A percentile compares a stretch with the other conserved stretches of the same genome.
phyloP scores from a whole-genome alignment of 1,140 invertebrate species.

The Drosophila tristis region DNA sequence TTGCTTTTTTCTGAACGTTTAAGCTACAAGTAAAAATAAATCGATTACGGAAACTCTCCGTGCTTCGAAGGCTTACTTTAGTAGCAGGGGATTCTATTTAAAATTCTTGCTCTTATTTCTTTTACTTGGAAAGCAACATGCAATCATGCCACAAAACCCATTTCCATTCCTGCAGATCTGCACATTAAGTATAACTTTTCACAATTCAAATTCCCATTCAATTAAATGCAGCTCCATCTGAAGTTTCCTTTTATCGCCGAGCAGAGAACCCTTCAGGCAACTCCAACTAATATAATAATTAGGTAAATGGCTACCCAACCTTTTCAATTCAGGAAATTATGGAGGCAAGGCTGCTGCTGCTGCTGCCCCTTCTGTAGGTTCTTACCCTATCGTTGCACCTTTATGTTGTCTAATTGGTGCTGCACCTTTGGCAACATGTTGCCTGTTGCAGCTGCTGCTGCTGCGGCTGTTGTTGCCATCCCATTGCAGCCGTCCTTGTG shows the following conservation, averaged over 20 bases:
- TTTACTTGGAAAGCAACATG: no score
- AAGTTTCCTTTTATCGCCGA: not conserved
- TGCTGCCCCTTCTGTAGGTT: not conserved
- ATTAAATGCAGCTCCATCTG: not conserved
- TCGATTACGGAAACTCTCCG: no score
- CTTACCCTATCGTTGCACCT: constrained; percentile 47
- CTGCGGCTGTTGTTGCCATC: constrained; percentile 33
- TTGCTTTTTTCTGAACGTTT: no score
- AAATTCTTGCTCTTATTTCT: no score
- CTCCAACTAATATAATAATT: constrained; percentile 31
- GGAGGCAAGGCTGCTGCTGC: constrained; percentile 12
- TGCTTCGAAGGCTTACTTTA: no score
- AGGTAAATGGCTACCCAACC: constrained; percentile 35
- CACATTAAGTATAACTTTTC: no score
- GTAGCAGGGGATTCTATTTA: no score
- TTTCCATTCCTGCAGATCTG: no score
- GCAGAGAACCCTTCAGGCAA: not conserved
- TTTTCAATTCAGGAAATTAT: constrained; percentile 32
- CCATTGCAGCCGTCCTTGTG: constrained; percentile 46
- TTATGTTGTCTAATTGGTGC: constrained; percentile 52
- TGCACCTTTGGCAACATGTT: constrained; percentile 61
- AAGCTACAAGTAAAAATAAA: no score
- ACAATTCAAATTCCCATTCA: no score
- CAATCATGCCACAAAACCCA: no score
- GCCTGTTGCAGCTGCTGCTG: constrained; percentile 45